Evolutionary conservation across 2,113 vertebrate genomes (phyloP), one percentile per base, ranked within the genome.

Genomic region (Melanerpes formicivorus): DNA sequence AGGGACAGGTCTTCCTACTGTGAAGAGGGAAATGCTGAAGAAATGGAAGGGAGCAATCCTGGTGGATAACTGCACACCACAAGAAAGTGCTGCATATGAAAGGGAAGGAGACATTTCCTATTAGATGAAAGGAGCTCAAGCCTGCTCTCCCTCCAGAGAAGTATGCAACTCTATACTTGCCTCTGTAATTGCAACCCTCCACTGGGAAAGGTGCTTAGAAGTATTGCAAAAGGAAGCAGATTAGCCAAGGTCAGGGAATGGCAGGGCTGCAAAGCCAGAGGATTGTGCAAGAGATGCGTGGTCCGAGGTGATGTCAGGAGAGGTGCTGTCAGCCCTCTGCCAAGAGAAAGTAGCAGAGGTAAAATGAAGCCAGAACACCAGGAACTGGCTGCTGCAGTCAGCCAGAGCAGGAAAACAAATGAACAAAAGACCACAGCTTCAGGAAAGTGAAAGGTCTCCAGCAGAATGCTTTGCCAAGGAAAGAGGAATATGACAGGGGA

Each of bases 61-160:
- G 60, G 71, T 44, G 32, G 90, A 91, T 92, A 73, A 80, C 34
- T 91, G 95, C 91, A 84, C 65, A 85, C 85, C 90, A 95, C 94
- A 80, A 93, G 84, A 92, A 94, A 93, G 89, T 18, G 73, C 70
- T 86, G 82, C 91, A 78, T 85, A 85, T 80, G 76, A 95, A 93
- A 94, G 84, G 79, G 82, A 95, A 92, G 78, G 72, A 88, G 84
- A 93, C 56, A 80, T 83, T 93, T 93, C 95, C 87, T 88, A 65
- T 79, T 58, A 93, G 79, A 94, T 89, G 71, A 95, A 93, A 90
- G 46, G 65, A 85, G 66, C 52, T 72, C 63, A 91, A 75, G 95
- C 85, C 90, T 84, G 91, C 91, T 95, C 88, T 94, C 85, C 85
- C 83, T 80, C 90, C 74, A 89, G 54, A 91, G 80, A 86, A 78